phyloP scores from a whole-genome alignment of 1,140 invertebrate species.

The Physella acuta region DNA sequence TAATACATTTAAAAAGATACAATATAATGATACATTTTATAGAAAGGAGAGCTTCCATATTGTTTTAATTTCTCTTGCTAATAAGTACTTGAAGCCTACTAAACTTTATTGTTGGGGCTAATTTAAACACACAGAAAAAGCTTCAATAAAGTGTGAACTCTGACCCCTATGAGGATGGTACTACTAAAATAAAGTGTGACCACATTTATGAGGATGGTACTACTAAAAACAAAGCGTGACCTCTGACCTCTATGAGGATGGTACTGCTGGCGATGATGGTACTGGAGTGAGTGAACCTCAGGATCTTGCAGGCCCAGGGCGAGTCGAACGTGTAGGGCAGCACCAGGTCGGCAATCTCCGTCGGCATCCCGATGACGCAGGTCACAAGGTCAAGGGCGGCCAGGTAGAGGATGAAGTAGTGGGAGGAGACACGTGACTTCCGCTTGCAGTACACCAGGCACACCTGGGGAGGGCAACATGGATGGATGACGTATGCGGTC shows the following conservation, averaged over 20 bases:
- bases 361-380: slow-evolving; percentile 53
- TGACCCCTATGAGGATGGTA: slow-evolving; percentile 43
- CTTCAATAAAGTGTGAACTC: too few species aligned
- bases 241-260: slow-evolving; percentile 41
- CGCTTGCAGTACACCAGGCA: slow-evolving; percentile 48
- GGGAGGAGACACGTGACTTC: slow-evolving; percentile 45
- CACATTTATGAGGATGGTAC: too few species aligned
- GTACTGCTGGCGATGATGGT: slow-evolving; percentile 52
- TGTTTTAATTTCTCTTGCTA: too few species aligned
- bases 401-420: slow-evolving; percentile 53
- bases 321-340: slow-evolving; percentile 52
- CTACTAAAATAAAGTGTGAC: too few species aligned
- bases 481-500: too few species aligned
- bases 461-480: slow-evolving; percentile 39
- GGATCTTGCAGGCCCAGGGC: slow-evolving; percentile 48
- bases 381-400: slow-evolving; percentile 51
- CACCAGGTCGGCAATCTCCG: slow-evolving; percentile 51
- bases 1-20: too few species aligned
- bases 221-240: too few species aligned
- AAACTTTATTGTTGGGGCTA: too few species aligned
- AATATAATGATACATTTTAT: too few species aligned
- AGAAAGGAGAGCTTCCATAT: too few species aligned
- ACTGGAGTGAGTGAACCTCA: slow-evolving; percentile 48
- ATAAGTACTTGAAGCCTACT: too few species aligned
- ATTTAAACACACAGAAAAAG: too few species aligned